Base-by-base conservation (phyloP, 2,888 invertebrate genomes). In the Diogma glabrata region DNA sequence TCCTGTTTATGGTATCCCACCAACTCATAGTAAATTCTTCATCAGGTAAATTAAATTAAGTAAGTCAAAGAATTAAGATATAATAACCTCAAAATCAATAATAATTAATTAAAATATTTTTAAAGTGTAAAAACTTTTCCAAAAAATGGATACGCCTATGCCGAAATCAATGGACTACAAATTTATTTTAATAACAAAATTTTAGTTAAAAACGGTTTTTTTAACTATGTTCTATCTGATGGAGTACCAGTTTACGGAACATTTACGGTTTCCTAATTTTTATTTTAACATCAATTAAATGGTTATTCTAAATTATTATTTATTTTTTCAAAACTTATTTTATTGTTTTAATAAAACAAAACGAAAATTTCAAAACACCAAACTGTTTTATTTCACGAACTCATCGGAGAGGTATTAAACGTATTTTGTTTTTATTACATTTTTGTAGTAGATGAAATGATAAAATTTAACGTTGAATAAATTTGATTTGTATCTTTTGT, bases 401-500 rank as follows among this genome's bases (percentile, higher is more conserved):
- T n/a, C n/a, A n/a, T n/a, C n/a, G n/a, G n/a, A n/a, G n/a, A n/a
- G n/a, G n/a, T n/a, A n/a, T n/a, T n/a, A 9, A 23, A 46, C 24
- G 14, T 46, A 23, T 45, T 46, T 23, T 3, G n/a, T 14, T n/a
- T 47, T 47, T 46, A 46, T 46, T 45, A 3, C 5, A 19, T 20
- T 40, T 28, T 20, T 4, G 20, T 40, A 43, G 23, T n/a, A 43
- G 1, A 12, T 43, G 7, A n/a, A 19, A 20, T 28, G 24, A 26
- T 2, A 17, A 40, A 5, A 48, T 12, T n/a, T 43, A 50, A 14
- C 56, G 46, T 45, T 46, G 47, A 4, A 47, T 50, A 47, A 56
- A 56, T 50, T 46, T 51, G n/a, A 56, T 23, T 24, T 50, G 50
- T 2, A 56, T 53, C 10, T 66, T 81, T 56, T 76, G 74, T 65